Base-by-base conservation (phyloP, 2,113 vertebrate genomes). In the Cheilinus undulatus region DNA sequence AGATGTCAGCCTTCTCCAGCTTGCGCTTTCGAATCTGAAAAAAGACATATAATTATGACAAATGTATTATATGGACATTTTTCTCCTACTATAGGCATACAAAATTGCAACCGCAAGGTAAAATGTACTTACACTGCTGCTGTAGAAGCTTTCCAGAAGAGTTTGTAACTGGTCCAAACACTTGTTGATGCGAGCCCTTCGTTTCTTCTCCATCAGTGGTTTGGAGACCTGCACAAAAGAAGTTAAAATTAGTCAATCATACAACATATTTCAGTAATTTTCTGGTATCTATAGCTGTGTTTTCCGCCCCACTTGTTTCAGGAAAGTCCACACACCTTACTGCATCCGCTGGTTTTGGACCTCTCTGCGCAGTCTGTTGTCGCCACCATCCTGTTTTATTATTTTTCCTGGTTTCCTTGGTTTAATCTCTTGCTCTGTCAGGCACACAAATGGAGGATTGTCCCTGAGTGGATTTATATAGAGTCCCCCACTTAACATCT, bases 171-270 rank as follows among this genome's bases (percentile, higher is more conserved):
- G 94, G 40, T 96, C 95, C 87, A 97, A 83, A 17, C 94, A 96
- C 40, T 94, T 88, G 51, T 97, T 97, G 46, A 97, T 97, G 10
- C 95, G 94, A 0, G 96, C 96, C 19, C 96, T 86, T 69, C 96
- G 89, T 80, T 95, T 95, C 87, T 96, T 97, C 77, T 97, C 96
- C 96, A 96, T 96, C 5, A 96, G 76, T 0, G 96, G 96, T 83
- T 97, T 97, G 65, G 96, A 96, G 11, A 96, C 92, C 96, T 96
- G 81, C 1, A 7, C 30, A 42, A 27, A 13, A 40, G 30, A 23
- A 17, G 17, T 65, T 2, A 50, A 15, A 14, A 50, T 56, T 8
- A 1, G 13, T 27, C 26, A 6, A 6, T 42, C 40, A 7, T 26
- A 42, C 1, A 46, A 3, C 32, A 40, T 1, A 27, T 11, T 36